Percentiles rank a stretch among this genome's conserved stretches.
These are phyloP conservation scores for Chelonus insularis DNA, from an alignment of 1,140 invertebrate genomes.

Conservation along the genomic window DNA sequence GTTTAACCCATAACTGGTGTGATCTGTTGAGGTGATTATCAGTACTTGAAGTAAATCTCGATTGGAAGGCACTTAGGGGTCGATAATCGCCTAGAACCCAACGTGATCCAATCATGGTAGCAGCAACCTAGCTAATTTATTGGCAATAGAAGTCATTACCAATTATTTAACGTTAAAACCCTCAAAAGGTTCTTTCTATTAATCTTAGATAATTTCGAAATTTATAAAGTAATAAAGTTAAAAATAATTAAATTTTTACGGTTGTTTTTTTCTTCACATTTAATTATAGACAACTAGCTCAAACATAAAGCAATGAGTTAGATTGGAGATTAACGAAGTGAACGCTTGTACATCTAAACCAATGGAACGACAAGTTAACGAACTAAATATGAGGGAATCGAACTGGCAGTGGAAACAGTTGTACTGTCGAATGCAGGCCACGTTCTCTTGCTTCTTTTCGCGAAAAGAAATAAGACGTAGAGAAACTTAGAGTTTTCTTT, in stretches of 20 bases:
- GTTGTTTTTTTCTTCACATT: no score
- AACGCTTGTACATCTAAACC: not conserved
- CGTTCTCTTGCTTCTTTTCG: not conserved
- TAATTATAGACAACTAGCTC: no score
- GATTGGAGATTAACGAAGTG: no score
- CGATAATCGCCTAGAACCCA: not conserved
- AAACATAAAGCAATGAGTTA: no score
- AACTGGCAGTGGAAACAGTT: not conserved
- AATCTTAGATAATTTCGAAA: no score
- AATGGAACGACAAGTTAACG: not conserved
- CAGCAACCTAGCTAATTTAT: conserved; percentile 15
- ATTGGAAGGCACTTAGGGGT: not conserved
- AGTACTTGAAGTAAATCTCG: conserved; percentile 2
- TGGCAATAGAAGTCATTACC: not conserved
- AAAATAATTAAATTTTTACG: no score
- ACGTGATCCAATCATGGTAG: conserved; percentile 13
- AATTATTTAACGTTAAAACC: conserved; percentile 2
- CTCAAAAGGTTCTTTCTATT: no score
- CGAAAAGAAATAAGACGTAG: not conserved
- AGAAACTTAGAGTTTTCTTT: not conserved
- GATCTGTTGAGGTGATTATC: conserved; percentile 5
- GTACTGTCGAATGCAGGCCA: not conserved
- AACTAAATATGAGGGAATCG: conserved; percentile 9
- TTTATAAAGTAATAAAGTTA: no score
- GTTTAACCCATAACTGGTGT: no score